These are phyloP conservation scores for Oryzias javanicus DNA, from an alignment of 2,113 vertebrate genomes.

Conservation along the genomic window DNA sequence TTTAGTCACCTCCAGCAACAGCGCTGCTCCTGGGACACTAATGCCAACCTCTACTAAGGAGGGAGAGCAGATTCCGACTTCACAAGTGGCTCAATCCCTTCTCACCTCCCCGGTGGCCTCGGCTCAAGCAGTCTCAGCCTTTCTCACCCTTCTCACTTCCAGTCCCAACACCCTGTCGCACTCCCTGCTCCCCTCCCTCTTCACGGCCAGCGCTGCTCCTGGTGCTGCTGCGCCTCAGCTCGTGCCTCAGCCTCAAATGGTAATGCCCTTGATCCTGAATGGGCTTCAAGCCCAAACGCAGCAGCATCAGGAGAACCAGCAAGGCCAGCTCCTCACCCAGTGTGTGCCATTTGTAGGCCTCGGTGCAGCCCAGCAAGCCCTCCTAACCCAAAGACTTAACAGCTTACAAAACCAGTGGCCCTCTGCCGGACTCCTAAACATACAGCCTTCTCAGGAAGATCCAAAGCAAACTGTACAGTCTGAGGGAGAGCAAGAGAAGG, in stretches of 20 bases:
- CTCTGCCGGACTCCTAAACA: constrained; percentile 52
- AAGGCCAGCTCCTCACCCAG: constrained; percentile 73
- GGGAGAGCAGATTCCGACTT: constrained; percentile 67
- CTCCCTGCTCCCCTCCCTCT: constrained; percentile 73
- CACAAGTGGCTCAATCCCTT: constrained; percentile 71
- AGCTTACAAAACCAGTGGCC: constrained; percentile 78
- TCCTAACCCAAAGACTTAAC: constrained; percentile 77
- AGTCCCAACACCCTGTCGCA: constrained; percentile 71
- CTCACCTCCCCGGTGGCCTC: constrained; percentile 78
- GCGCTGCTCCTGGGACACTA: constrained; percentile 59
- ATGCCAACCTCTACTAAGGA: constrained; percentile 67
- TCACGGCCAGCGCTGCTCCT: constrained; percentile 61
- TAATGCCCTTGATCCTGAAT: constrained; percentile 79
- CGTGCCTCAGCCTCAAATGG: constrained; percentile 78
- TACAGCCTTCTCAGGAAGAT: constrained; percentile 52
- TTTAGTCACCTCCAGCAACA: constrained; percentile 58
- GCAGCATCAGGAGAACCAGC: constrained; percentile 71
- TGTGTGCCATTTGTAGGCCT: constrained; percentile 78
- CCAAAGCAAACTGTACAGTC: constrained; percentile 40
- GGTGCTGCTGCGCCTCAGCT: constrained; percentile 69
- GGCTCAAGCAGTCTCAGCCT: constrained; percentile 78
- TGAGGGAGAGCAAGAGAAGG: constrained; percentile 41
- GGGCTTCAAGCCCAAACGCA: constrained; percentile 74
- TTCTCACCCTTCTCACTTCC: constrained; percentile 80
- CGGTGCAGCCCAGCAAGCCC: constrained; percentile 77